Evolutionary conservation across 2,888 invertebrate species (phyloP).

Genomic region (Ophonus ardosiacus): DNA sequence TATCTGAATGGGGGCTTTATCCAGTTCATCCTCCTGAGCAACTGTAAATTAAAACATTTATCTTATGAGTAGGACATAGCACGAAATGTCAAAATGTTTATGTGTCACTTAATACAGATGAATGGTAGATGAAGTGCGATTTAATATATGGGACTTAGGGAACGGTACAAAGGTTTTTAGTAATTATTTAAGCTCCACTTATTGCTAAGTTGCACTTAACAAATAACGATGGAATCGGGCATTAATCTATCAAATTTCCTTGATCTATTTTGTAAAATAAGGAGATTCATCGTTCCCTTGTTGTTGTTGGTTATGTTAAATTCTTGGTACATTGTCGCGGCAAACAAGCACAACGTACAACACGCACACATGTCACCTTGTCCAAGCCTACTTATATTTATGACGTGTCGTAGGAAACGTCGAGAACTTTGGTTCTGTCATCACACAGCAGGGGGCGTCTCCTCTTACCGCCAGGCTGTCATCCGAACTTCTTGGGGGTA

Average conservation of each 20-base stretch:
- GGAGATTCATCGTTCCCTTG: background rate
- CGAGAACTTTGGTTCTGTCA: conserved; percentile 45
- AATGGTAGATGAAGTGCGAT: no score
- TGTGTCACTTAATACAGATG: no score
- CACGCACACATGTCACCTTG: conserved; percentile 31
- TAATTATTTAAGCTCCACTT: no score
- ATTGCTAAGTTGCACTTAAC: no score
- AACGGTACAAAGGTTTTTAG: no score
- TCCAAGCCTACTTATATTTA: conserved; percentile 40
- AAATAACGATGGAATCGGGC: no score
- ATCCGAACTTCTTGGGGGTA: conserved; percentile 56
- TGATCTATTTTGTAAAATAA: background rate
- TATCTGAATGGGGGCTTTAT: no score
- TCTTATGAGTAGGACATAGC: no score
- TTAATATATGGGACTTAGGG: no score
- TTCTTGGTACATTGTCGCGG: background rate
- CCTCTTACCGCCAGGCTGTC: conserved; percentile 47
- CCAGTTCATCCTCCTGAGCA: no score
- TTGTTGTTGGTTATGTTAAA: background rate
- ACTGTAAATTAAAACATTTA: no score
- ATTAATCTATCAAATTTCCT: background rate
- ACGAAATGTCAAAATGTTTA: no score
- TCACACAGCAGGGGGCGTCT: conserved; percentile 34
- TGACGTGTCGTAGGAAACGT: conserved; percentile 53
- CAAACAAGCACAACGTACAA: conserved; percentile 12